These are phyloP conservation scores for Rhodophaea formosa DNA, from an alignment of 2,888 invertebrate species.

Conservation along the genomic window DNA sequence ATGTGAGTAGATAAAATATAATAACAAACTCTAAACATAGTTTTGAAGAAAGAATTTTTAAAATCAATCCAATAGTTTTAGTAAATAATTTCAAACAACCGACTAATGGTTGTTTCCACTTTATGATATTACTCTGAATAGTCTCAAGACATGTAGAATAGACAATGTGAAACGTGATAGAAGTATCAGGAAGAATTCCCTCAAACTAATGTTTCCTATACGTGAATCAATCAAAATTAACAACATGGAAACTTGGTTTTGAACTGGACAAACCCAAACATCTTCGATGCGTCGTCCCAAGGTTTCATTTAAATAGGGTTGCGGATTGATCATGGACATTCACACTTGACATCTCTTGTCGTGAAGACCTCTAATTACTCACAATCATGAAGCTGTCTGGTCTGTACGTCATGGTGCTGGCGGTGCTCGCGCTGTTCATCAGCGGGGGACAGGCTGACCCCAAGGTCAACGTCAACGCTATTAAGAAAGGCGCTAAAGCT, in stretches of 20 bases:
- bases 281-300: not conserved
- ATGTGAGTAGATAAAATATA: too few relatives aligned
- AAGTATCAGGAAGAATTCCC: too few relatives aligned
- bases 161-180: too few relatives aligned
- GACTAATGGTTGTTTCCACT: too few relatives aligned
- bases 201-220: not conserved
- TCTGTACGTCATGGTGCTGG: slow-evolving; percentile 31
- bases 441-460: slow-evolving; percentile 28
- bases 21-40: too few relatives aligned
- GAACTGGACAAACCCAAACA: not conserved
- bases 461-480: slow-evolving; percentile 24
- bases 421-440: slow-evolving; percentile 29
- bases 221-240: not conserved
- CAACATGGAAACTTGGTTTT: not conserved
- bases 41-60: too few relatives aligned
- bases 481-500: slow-evolving; percentile 38
- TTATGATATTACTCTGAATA: too few relatives aligned
- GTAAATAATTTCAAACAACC: too few relatives aligned
- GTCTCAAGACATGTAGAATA: too few relatives aligned
- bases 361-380: not conserved
- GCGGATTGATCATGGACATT: not conserved
- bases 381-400: slow-evolving; percentile 34
- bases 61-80: too few relatives aligned
- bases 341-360: not conserved
- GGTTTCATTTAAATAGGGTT: not conserved